A percentile compares a stretch with the other conserved stretches of the same genome.
Conservation (phyloP, 1,140 invertebrate species). For the Theocolax elegans region DNA sequence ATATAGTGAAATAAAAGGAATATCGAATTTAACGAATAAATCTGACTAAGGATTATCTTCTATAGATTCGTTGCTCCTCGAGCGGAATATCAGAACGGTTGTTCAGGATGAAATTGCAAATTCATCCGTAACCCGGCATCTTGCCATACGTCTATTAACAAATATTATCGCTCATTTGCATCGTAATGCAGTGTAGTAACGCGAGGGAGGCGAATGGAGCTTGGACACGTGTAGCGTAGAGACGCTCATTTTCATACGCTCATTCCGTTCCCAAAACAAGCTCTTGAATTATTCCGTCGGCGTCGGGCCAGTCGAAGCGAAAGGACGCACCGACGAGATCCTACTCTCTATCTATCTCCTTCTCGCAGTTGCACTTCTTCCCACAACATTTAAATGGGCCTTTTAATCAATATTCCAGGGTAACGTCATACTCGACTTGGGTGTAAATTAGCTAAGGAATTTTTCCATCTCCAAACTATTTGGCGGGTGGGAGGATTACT, state of each 20-base stretch:
- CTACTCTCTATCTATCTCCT: neutral
- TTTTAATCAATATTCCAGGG: constrained; percentile 35
- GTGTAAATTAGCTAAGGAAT: no score
- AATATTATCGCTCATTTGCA: constrained; percentile 43
- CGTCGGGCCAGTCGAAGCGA: constrained; percentile 21
- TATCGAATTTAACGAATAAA: no score
- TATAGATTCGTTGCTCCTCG: no score
- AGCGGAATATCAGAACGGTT: no score
- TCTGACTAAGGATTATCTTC: no score
- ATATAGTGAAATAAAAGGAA: no score
- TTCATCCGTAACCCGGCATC: constrained; percentile 21
- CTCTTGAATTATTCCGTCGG: constrained; percentile 39
- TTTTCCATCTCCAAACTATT: no score
- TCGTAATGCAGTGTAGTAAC: constrained; percentile 37
- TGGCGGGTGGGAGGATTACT: no score
- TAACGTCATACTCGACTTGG: neutral
- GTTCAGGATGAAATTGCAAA: constrained; percentile 29
- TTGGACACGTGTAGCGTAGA: constrained; percentile 33
- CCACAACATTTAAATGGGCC: constrained; percentile 21
- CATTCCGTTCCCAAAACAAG: constrained; percentile 33
- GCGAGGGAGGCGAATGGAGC: neutral
- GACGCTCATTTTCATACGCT: constrained; percentile 38
- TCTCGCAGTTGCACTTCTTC: neutral
- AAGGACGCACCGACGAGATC: neutral
- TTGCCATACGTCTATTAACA: constrained; percentile 39